Evolutionary conservation across 2,888 invertebrate species (phyloP).

Genomic region (Chydorus sphaericus): DNA sequence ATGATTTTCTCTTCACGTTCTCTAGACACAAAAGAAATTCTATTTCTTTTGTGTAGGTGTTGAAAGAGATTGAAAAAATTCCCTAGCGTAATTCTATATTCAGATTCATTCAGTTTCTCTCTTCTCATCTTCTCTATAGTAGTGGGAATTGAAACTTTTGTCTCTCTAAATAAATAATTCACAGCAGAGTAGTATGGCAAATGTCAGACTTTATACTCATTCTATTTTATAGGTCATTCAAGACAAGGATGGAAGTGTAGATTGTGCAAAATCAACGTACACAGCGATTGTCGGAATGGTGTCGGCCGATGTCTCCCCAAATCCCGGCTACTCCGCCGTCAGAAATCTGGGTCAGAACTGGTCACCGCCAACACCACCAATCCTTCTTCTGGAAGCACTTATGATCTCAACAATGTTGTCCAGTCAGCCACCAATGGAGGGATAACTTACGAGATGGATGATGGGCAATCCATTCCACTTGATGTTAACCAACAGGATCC

Average conservation of each 20-base stretch:
- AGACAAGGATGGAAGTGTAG: conserved; percentile 79
- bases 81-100: no score
- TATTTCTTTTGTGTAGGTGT: not conserved
- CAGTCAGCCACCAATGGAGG: conserved; percentile 17
- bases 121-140: not conserved
- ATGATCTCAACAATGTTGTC: conserved; percentile 16
- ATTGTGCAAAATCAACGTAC: conserved; percentile 79
- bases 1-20: no score
- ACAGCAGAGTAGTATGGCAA: not conserved
- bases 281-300: conserved; percentile 65
- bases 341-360: conserved; percentile 64
- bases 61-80: not conserved
- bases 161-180: not conserved
- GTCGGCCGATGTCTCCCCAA: conserved; percentile 74
- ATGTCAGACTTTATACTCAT: not conserved
- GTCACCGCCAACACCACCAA: conserved; percentile 25
- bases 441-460: not conserved
- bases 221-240: conserved; percentile 58
- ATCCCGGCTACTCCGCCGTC: conserved; percentile 63
- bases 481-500: conserved; percentile 55
- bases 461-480: not conserved
- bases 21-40: conserved; percentile 19
- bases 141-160: not conserved
- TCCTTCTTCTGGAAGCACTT: conserved; percentile 9
- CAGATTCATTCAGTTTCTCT: no score